Evolutionary conservation across 1,140 invertebrate species (phyloP).

Genomic region (Bombus balteatus): DNA sequence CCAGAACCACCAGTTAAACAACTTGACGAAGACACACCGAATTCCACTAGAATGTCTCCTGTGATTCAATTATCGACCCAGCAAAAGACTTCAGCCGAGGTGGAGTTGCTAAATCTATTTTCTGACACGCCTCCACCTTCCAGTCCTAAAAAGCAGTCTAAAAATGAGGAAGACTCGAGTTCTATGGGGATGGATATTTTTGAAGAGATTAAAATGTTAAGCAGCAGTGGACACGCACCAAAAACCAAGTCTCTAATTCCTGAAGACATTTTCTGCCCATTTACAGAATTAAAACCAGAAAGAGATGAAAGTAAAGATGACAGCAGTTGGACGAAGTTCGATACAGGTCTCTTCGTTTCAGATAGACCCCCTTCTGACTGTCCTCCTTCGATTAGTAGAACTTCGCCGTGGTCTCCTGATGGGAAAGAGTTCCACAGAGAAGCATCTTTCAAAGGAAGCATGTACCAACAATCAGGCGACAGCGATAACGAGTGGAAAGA

Average conservation of each 20-base stretch:
- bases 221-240: constrained; percentile 53
- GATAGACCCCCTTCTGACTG: constrained; percentile 78
- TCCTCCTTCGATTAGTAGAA: constrained; percentile 82
- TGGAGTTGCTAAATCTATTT: constrained; percentile 78
- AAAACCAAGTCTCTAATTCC: constrained; percentile 57
- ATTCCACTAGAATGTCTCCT: constrained; percentile 46
- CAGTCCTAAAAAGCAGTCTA: constrained; percentile 63
- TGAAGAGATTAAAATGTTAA: constrained; percentile 80
- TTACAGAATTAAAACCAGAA: constrained; percentile 69
- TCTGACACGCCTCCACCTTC: constrained; percentile 70
- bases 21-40: constrained; percentile 55
- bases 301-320: constrained; percentile 74
- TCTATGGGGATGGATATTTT: constrained; percentile 76
- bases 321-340: constrained; percentile 83
- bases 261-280: constrained; percentile 76
- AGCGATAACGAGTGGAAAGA: constrained; percentile 82
- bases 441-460: constrained; percentile 67
- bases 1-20: constrained; percentile 63
- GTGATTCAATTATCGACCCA: constrained; percentile 36
- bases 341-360: constrained; percentile 72
- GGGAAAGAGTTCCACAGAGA: constrained; percentile 86
- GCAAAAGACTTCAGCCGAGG: constrained; percentile 64
- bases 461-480: constrained; percentile 77
- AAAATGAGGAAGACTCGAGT: constrained; percentile 71
- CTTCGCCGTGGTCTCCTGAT: constrained; percentile 90